Conservation (phyloP, 2,797 vertebrate genomes). For the Apogon talboti region DNA sequence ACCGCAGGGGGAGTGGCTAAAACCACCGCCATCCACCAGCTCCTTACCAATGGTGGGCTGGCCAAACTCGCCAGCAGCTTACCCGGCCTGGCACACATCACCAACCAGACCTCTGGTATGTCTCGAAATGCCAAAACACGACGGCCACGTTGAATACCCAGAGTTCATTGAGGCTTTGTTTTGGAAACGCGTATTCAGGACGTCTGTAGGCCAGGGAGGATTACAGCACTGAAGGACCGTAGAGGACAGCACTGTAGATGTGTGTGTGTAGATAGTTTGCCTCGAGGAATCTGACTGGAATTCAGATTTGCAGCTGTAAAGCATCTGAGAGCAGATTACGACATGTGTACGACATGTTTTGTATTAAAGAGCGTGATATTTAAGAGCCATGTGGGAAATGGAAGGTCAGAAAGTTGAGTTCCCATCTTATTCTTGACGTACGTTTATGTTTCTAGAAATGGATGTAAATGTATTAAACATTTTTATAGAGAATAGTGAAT, state of each 20-base stretch:
- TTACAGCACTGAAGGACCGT: conserved; percentile 27
- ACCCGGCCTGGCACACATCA: conserved; percentile 94
- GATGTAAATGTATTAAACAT: conserved; percentile 21
- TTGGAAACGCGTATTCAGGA: conserved; percentile 59
- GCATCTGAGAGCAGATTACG: conserved; percentile 29
- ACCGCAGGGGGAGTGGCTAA: conserved; percentile 87
- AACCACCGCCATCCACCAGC: conserved; percentile 94
- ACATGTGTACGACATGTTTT: conserved; percentile 13
- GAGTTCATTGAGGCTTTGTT: conserved; percentile 59
- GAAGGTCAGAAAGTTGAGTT: conserved; percentile 28
- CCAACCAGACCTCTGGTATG: conserved; percentile 92
- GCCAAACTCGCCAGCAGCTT: conserved; percentile 94
- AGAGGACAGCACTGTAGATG: conserved; percentile 38
- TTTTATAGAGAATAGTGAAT: conserved; percentile 45
- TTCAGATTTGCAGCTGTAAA: conserved; percentile 38
- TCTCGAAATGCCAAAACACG: conserved; percentile 81
- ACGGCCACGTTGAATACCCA: conserved; percentile 77
- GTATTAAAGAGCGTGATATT: conserved; percentile 45
- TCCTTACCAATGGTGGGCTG: conserved; percentile 93
- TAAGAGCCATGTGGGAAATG: conserved; percentile 36
- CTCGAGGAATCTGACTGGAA: conserved; percentile 26
- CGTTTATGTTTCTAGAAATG: conserved; percentile 35
- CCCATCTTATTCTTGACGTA: conserved; percentile 27
- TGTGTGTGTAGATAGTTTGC: conserved; percentile 41
- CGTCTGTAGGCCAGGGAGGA: conserved; percentile 43